phyloP scores from a whole-genome alignment of 2,888 invertebrate genomes.

The Trachelus stipa region DNA sequence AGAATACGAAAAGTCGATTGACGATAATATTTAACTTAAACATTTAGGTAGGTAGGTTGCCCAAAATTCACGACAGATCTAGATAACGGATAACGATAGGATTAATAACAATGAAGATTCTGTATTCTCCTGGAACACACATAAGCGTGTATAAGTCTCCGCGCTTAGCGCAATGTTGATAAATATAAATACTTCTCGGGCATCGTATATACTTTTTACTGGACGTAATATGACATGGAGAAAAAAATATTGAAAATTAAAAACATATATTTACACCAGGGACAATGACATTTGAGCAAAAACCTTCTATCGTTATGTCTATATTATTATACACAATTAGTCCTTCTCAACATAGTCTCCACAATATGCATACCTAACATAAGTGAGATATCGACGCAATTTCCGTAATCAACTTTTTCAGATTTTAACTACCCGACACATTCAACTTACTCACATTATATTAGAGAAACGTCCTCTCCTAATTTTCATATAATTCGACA shows the following conservation, averaged over 20 bases:
- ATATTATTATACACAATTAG: neutral
- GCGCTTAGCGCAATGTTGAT: neutral
- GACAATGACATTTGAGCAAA: neutral
- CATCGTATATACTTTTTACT: neutral
- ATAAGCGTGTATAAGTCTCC: neutral
- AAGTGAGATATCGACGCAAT: neutral
- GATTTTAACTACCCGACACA: neutral
- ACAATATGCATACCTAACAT: neutral
- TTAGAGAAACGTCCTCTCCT: neutral
- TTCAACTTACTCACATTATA: neutral
- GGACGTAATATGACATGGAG: neutral
- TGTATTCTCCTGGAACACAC: neutral
- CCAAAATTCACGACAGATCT: neutral
- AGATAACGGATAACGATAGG: neutral
- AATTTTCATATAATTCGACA: neutral
- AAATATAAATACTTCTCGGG: neutral
- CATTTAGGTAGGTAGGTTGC: neutral
- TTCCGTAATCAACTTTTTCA: neutral
- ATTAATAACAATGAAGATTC: neutral
- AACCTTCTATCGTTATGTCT: neutral
- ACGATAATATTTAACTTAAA: slow-evolving; percentile 17
- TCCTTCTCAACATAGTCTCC: neutral
- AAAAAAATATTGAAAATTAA: neutral
- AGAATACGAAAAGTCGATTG: slow-evolving; percentile 11
- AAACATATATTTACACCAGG: neutral